A percentile compares a stretch with the other conserved stretches of the same genome.
Conservation (phyloP, 1,140 invertebrate species). For the Drosophila miranda region DNA sequence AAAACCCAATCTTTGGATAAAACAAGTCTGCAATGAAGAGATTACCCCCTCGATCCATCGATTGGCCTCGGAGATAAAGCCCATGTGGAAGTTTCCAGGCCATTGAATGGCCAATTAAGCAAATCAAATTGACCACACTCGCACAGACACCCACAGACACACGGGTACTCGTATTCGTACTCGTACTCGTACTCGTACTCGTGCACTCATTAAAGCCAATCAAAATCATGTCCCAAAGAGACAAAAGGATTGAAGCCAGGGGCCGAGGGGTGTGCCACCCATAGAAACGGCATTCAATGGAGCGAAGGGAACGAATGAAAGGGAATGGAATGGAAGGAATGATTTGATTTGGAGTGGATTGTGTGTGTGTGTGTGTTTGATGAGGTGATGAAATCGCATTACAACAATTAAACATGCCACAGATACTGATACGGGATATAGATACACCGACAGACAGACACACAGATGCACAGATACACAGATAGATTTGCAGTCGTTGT, state of each 20-base stretch:
- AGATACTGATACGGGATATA: conserved; percentile 1
- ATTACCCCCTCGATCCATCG: neutral
- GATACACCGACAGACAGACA: neutral
- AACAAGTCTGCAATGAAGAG: conserved; percentile 3
- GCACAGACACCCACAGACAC: neutral
- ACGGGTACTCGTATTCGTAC: conserved; percentile 12
- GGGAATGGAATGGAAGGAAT: neutral
- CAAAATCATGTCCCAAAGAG: conserved; percentile 20
- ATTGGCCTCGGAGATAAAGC: conserved; percentile 1
- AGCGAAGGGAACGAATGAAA: neutral
- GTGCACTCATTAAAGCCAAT: conserved; percentile 28
- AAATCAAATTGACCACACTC: conserved; percentile 40
- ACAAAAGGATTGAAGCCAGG: conserved; percentile 14
- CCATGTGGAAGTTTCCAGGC: conserved; percentile 9
- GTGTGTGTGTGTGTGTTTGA: conserved; percentile 5
- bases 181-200: no score
- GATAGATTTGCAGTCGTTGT: conserved; percentile 10
- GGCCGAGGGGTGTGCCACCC: neutral
- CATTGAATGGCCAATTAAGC: conserved; percentile 41
- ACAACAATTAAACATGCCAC: conserved; percentile 59
- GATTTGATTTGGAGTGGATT: neutral
- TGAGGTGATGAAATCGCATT: conserved; percentile 67
- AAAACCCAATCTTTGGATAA: neutral
- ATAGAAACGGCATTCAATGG: no score
- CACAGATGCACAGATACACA: neutral